phyloP scores from a whole-genome alignment of 2,797 vertebrate genomes.

The Phoxinus dragarum region DNA sequence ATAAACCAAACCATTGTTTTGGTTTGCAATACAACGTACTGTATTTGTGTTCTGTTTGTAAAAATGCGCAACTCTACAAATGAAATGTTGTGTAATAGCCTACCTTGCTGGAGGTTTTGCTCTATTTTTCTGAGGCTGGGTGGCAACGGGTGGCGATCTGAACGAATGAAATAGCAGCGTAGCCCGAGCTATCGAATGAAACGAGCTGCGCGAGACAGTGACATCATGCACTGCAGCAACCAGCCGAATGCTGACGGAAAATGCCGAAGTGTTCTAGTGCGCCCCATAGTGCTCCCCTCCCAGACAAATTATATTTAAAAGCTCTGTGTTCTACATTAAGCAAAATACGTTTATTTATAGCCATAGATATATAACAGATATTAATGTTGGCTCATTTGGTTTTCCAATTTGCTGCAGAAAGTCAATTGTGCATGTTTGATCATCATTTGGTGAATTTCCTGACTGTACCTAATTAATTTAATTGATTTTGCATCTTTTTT shows the following conservation, averaged over 20 bases:
- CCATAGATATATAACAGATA: not conserved
- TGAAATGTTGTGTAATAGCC: not conserved
- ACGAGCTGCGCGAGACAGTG: conserved; percentile 45
- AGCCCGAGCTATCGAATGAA: conserved; percentile 25
- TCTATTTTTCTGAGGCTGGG: conserved; percentile 31
- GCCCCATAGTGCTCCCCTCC: not conserved
- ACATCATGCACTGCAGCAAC: conserved; percentile 64
- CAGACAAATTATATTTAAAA: not conserved
- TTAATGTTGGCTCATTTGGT: not conserved
- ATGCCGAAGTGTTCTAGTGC: conserved; percentile 37
- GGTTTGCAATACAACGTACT: not conserved
- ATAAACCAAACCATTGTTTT: not conserved
- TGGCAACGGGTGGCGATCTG: conserved; percentile 30
- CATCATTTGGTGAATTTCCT: not conserved
- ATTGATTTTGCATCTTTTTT: not conserved
- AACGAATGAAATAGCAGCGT: conserved; percentile 48
- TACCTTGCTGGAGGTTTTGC: conserved; percentile 54
- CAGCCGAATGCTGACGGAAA: conserved; percentile 54
- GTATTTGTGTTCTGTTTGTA: not conserved
- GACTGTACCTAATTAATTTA: not conserved
- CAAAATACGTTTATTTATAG: not conserved
- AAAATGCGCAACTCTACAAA: not conserved
- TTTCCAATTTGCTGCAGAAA: not conserved
- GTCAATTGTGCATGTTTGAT: not conserved
- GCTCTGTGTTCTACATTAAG: not conserved